Percentiles rank a stretch among this genome's conserved stretches.
Evolutionary conservation across 1,140 invertebrate species (phyloP).

Genomic region (Globodera rostochiensis): DNA sequence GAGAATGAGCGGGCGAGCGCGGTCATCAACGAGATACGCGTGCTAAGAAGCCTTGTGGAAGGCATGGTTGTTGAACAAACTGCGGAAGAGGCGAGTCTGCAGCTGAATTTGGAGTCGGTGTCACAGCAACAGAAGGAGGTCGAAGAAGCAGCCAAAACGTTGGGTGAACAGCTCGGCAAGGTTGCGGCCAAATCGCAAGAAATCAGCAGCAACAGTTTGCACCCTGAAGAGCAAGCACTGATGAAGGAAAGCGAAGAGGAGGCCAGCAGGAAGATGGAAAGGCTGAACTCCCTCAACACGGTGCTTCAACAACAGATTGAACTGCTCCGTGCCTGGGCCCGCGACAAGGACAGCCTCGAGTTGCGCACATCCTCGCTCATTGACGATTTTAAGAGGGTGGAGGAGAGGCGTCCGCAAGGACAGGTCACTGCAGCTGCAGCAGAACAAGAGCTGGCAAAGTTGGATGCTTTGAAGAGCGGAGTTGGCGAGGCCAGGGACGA

Average conservation of each 20-base stretch:
- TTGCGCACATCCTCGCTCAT: conserved; percentile 1
- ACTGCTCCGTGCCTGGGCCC: conserved; percentile 7
- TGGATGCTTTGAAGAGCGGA: conserved; percentile 5
- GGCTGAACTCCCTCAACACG: conserved; percentile 10
- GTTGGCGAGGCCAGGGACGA: conserved; percentile 15
- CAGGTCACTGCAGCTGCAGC: conserved; percentile 8
- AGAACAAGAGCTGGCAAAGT: conserved; percentile 18
- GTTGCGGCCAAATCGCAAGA: background rate
- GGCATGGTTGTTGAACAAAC: background rate
- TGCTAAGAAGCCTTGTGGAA: background rate
- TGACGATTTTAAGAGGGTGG: conserved; percentile 19
- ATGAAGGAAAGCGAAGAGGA: conserved; percentile 12
- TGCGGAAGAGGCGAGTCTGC: conserved; percentile 6
- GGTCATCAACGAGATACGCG: background rate
- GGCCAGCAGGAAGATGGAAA: conserved; percentile 22
- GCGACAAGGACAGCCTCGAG: conserved; percentile 19
- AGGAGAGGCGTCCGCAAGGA: background rate
- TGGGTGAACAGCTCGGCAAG: conserved; percentile 8
- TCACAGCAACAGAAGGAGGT: background rate
- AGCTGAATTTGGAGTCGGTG: background rate
- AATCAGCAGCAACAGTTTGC: background rate
- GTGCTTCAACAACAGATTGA: conserved; percentile 29
- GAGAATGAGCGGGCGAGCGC: conserved; percentile 7
- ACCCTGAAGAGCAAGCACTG: conserved; percentile 24
- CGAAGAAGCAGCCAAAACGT: conserved; percentile 11